Conservation (phyloP, 2,113 vertebrate species). For the Oryzias woworae region DNA sequence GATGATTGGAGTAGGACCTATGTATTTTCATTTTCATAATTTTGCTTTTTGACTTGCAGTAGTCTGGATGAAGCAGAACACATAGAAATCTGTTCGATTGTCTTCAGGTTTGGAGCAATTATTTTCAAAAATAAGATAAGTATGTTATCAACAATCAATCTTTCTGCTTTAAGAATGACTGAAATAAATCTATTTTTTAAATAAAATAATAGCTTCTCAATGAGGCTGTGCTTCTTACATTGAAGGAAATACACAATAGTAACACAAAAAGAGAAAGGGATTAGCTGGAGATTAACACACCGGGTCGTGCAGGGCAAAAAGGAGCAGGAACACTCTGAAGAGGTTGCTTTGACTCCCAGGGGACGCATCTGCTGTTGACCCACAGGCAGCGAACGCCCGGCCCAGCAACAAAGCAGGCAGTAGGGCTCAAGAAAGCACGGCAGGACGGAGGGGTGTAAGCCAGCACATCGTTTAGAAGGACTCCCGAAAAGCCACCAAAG, state of each 20-base stretch:
- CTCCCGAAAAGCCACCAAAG: constrained; percentile 89
- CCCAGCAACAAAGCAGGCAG: constrained; percentile 64
- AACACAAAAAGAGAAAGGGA: neutral
- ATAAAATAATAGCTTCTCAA: constrained; percentile 14
- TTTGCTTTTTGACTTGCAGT: constrained; percentile 10
- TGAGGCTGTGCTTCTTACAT: neutral
- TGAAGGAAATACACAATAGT: neutral
- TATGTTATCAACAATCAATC: constrained; percentile 29
- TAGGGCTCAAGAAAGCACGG: constrained; percentile 61
- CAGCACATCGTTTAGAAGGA: constrained; percentile 85
- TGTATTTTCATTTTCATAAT: neutral
- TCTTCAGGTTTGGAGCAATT: constrained; percentile 29
- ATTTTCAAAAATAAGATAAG: constrained; percentile 56
- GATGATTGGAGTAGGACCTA: too few relatives aligned
- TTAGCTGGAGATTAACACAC: constrained; percentile 50
- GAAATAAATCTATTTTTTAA: constrained; percentile 19
- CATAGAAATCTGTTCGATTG: neutral
- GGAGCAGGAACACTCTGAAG: constrained; percentile 71
- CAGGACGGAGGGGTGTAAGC: constrained; percentile 80
- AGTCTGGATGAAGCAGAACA: constrained; percentile 3
- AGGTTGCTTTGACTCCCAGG: constrained; percentile 76
- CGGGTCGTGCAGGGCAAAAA: constrained; percentile 77
- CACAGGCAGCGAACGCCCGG: constrained; percentile 82
- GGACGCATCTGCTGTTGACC: constrained; percentile 67
- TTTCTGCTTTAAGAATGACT: constrained; percentile 32